A percentile compares a stretch with the other conserved stretches of the same genome.
phyloP scores from a whole-genome alignment of 2,113 vertebrate species.

The Oncorhynchus gorbuscha region DNA sequence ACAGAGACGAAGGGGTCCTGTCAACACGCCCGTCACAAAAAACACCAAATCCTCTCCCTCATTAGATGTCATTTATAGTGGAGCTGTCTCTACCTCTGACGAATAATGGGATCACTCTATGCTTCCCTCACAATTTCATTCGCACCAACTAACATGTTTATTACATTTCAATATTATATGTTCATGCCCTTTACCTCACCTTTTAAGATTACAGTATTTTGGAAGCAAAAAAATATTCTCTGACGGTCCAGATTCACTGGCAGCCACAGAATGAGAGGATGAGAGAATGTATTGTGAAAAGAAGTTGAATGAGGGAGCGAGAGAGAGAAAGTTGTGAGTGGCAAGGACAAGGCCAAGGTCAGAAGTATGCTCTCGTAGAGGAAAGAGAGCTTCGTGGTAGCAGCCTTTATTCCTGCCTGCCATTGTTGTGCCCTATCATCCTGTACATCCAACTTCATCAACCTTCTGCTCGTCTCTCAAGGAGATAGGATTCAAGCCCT shows the following conservation, averaged over 20 bases:
- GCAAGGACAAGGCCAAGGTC: conserved; percentile 87
- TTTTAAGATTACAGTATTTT: conserved; percentile 7
- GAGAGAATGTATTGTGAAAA: too few species aligned
- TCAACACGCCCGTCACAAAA: conserved; percentile 26
- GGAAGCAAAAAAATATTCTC: too few species aligned
- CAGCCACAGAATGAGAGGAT: too few species aligned
- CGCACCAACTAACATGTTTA: background rate
- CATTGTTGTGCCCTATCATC: conserved; percentile 81
- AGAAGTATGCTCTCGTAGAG: conserved; percentile 67
- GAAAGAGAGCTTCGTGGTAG: conserved; percentile 75
- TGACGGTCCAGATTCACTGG: too few species aligned
- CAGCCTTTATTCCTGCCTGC: conserved; percentile 73
- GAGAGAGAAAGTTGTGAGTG: conserved; percentile 49
- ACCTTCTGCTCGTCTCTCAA: conserved; percentile 86
- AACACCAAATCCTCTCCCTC: conserved; percentile 44
- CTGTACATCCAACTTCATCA: conserved; percentile 93
- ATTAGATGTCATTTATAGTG: conserved; percentile 42
- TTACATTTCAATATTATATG: conserved; percentile 11
- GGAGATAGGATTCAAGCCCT: conserved; percentile 93
- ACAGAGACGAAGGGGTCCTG: too few species aligned
- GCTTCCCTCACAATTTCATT: conserved; percentile 16
- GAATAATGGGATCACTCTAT: conserved; percentile 35
- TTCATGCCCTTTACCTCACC: conserved; percentile 23
- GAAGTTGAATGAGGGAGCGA: background rate
- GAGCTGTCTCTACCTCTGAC: conserved; percentile 24